Conservation (phyloP, 2,888 invertebrate genomes). For the Abrostola triplasia region DNA sequence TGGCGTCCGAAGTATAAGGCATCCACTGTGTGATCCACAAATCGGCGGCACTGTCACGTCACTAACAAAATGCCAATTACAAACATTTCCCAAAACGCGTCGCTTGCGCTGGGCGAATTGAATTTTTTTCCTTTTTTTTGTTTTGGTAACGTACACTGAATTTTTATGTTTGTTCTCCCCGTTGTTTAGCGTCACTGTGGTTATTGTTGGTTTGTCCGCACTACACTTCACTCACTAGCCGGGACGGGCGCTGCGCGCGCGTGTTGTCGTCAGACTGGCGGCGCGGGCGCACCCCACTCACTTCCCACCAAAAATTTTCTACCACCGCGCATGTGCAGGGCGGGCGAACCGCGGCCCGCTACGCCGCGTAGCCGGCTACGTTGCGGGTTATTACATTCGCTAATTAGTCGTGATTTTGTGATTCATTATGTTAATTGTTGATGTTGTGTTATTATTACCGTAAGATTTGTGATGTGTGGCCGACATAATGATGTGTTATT, state of each 20-base stretch:
- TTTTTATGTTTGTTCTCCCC: conserved; percentile 59
- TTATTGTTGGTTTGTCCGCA: conserved; percentile 62
- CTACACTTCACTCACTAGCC: conserved; percentile 72
- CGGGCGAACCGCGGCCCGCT: conserved; percentile 75
- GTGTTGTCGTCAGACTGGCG: conserved; percentile 78
- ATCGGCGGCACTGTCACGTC: conserved; percentile 81
- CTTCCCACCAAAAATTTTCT: conserved; percentile 87
- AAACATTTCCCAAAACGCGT: conserved; percentile 77
- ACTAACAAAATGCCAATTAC: conserved; percentile 87
- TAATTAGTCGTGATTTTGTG: conserved; percentile 55
- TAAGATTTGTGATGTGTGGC: conserved; percentile 45
- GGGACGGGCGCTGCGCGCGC: conserved; percentile 82
- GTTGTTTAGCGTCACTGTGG: conserved; percentile 71
- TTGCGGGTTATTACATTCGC: conserved; percentile 49
- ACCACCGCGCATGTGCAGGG: conserved; percentile 76
- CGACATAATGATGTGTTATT: conserved; percentile 36
- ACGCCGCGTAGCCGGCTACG: conserved; percentile 46
- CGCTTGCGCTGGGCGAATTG: conserved; percentile 65
- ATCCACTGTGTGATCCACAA: conserved; percentile 79
- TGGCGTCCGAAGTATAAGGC: conserved; percentile 73
- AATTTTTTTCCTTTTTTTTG: conserved; percentile 59
- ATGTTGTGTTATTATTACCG: conserved; percentile 53
- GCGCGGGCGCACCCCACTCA: conserved; percentile 87
- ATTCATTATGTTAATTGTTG: conserved; percentile 53
- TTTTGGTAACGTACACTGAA: conserved; percentile 77